Conservation (phyloP, 1,140 invertebrate genomes). For the Palaemon carinicauda region DNA sequence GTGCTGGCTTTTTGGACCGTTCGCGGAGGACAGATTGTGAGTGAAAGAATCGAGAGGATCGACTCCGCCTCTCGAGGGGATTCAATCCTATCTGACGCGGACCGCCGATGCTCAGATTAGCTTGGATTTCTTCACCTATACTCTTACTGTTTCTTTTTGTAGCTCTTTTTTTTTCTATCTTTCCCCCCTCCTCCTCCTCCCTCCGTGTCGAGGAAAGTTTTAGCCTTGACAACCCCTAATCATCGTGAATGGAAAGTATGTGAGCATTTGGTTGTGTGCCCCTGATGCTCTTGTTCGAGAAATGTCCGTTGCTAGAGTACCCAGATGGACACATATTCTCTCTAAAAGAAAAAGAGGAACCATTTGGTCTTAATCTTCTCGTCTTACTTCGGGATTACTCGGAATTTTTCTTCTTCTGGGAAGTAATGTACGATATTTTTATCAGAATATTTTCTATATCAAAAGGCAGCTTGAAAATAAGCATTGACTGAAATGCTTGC, state of each 20-base stretch:
- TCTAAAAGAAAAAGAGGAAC: no score
- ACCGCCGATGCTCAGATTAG: slow-evolving; percentile 55
- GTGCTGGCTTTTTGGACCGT: no score
- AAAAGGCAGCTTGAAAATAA: neutral
- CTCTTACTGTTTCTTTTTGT: slow-evolving; percentile 30
- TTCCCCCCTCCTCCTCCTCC: neutral
- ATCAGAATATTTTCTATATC: no score
- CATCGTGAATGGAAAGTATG: slow-evolving; percentile 52
- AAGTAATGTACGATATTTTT: no score
- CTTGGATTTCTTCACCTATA: slow-evolving; percentile 54
- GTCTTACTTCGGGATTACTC: no score
- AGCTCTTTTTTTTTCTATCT: no score
- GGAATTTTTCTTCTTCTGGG: no score
- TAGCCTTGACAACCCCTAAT: slow-evolving; percentile 44
- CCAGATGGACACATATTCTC: neutral
- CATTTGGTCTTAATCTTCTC: no score
- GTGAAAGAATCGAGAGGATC: slow-evolving; percentile 36
- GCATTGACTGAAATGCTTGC: neutral
- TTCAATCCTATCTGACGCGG: slow-evolving; percentile 54
- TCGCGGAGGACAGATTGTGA: slow-evolving; percentile 43
- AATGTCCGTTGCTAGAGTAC: neutral
- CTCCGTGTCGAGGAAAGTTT: slow-evolving; percentile 24
- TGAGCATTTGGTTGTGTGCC: slow-evolving; percentile 24
- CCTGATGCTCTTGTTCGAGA: neutral
- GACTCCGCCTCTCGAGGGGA: slow-evolving; percentile 49